phyloP scores from a whole-genome alignment of 2,888 invertebrate species.

The Tillus elongatus region DNA sequence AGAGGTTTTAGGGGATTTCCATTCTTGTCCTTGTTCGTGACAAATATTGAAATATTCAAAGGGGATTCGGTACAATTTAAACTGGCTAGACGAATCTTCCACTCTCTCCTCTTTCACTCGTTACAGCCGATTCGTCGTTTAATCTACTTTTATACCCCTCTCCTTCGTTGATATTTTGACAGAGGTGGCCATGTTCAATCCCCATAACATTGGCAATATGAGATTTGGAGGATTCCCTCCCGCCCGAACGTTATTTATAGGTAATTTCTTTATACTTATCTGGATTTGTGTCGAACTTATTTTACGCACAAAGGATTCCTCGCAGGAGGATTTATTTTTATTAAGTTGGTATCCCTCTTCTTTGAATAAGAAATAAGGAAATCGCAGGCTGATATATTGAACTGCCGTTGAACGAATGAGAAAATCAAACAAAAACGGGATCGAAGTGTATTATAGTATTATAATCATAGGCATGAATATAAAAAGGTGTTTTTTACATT shows the following conservation, averaged over 20 bases:
- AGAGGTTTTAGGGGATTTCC: conserved; percentile 1
- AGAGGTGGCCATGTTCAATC: conserved; percentile 12
- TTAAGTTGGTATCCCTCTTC: no score
- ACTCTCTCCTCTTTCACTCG: conserved; percentile 14
- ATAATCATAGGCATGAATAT: no score
- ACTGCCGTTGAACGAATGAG: no score
- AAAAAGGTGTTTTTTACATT: no score
- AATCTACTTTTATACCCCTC: conserved; percentile 16
- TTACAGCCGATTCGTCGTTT: conserved; percentile 10
- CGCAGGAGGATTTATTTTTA: no score
- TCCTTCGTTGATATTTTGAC: conserved; percentile 14
- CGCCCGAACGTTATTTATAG: conserved; percentile 5
- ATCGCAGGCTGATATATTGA: no score
- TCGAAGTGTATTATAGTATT: no score
- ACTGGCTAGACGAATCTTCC: conserved; percentile 10
- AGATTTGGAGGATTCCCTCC: conserved; percentile 4
- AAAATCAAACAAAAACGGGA: no score
- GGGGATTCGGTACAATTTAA: conserved; percentile 13
- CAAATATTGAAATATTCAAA: conserved; percentile 15
- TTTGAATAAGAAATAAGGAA: no score
- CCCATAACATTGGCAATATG: conserved; percentile 8
- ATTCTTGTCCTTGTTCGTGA: conserved; percentile 10
- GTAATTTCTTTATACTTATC: no score
- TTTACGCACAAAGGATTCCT: no score
- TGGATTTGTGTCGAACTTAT: no score